Evolutionary conservation across 2,888 invertebrate species (phyloP).

Genomic region (Thecocarcelia acutangulata): DNA sequence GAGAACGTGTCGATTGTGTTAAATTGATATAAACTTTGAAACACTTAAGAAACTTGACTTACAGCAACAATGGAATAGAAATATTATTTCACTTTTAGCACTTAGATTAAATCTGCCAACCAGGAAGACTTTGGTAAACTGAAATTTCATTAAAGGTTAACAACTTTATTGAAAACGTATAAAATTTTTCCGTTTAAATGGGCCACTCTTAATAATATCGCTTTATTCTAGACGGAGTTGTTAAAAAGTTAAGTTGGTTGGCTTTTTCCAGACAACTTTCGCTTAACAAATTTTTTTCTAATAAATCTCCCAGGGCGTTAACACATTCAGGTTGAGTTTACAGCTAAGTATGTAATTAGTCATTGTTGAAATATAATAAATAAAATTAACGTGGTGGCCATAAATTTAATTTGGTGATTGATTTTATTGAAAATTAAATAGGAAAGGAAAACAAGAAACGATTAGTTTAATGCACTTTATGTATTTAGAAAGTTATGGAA

Average conservation of each 20-base stretch:
- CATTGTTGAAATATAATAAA: slow-evolving; percentile 37
- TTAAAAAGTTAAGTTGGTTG: slow-evolving; percentile 6
- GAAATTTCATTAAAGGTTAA: slow-evolving; percentile 60
- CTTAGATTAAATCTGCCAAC: slow-evolving; percentile 36
- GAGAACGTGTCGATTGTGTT: slow-evolving; percentile 67
- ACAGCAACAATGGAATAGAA: background rate
- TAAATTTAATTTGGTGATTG: slow-evolving; percentile 14
- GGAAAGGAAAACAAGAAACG: background rate
- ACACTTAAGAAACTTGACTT: slow-evolving; percentile 1
- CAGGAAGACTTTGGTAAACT: slow-evolving; percentile 55
- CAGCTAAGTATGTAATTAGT: slow-evolving; percentile 39
- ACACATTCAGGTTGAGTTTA: slow-evolving; percentile 14
- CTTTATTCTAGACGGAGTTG: background rate
- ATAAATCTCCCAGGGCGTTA: slow-evolving; percentile 45
- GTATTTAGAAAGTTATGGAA: no score
- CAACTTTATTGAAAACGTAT: slow-evolving; percentile 58
- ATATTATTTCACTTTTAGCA: slow-evolving; percentile 1
- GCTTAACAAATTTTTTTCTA: slow-evolving; percentile 17
- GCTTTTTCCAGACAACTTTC: slow-evolving; percentile 49
- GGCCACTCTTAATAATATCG: background rate
- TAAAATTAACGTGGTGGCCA: background rate
- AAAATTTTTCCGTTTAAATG: slow-evolving; percentile 1
- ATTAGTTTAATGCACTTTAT: no score
- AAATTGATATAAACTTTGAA: slow-evolving; percentile 60
- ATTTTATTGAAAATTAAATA: background rate